Evolutionary conservation across 2,113 vertebrate species (phyloP), one percentile per base, ranked within the genome.

Genomic region (Micronycteris hirsuta): DNA sequence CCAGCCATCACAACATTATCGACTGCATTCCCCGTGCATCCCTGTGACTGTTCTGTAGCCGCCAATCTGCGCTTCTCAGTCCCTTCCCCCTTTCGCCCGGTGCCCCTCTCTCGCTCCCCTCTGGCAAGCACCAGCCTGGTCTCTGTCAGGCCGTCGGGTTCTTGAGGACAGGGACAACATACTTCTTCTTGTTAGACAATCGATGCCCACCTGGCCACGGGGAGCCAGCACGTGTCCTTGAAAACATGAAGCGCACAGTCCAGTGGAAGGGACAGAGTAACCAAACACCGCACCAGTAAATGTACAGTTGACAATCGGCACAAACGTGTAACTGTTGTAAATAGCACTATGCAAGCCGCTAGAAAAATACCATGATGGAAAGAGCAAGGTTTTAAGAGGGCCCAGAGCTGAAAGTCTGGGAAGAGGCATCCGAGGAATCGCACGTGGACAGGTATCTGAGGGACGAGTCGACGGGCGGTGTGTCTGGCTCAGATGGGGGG

Each of bases 51-150:
- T 5, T 52, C 19, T n/a, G 47, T 77, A n/a, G 52, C 31, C 3
- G 20, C 9, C 19, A 11, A 7, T 52, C 31, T 20, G 31, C 19
- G n/a, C 45, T 77, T 22, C 19, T 22, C 47, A 52, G 20, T 52
- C 47, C 74, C 45, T 77, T 49, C 31, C 74, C 45, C 31, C 47
- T 52, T 49, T n/a, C 5, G 16, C 11, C 2, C 47, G 49, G 45
- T n/a, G 5, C 12, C 45, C 15, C 31, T 1, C 4, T 33, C 15
- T 19, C 0, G 2, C 31, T 49, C 28, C 28, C 45, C 4, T 2
- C 45, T 20, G 31, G 47, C 47, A 49, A n/a, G 17, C 31, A 52
- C 17, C 74, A 52, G 74, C 49, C 45, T 49, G 45, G 45, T 76
- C 45, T 77, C 3, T 16, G 7, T 38, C 58, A n/a, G 67, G 61